Evolutionary conservation across 1,140 invertebrate genomes (phyloP), one percentile per base, ranked within the genome.

Genomic region (Homalodisca vitripennis): DNA sequence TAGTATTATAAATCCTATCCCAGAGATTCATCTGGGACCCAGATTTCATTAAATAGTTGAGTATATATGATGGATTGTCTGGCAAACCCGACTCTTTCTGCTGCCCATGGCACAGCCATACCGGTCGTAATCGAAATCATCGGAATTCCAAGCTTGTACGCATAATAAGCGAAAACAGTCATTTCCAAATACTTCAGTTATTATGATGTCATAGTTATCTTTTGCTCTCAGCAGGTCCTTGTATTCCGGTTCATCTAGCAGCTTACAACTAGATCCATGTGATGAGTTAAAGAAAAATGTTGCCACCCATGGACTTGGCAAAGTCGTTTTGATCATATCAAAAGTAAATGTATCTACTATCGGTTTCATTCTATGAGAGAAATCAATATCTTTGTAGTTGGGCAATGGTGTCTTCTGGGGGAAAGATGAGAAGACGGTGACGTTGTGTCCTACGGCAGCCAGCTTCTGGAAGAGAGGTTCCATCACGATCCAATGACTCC

Each of bases 51-150:
- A 72, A 72, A 2, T 70, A 60, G 26, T 69, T 67, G 1, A 73
- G 74, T n/a, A 69, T 69, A 22, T 62, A 55, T 3, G 71, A 48
- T 10, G 73, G 69, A 20, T 69, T 67, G 27, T 51, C 34, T 2
- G 66, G 46, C 22, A 67, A 32, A 0, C 53, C 66, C 66, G 1
- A 68, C 13, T 47, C 82, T 78, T 13, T 80, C 77, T 47, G 82
- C 82, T 67, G 84, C 81, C 84, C 85, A 89, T 17, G 85, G 80
- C 81, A 88, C 83, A 26, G 85, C 69, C 13, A 82, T 78, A 60
- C 83, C 82, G 2, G 86, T 84, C 68, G 80, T 81, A 2, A 84
- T 71, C 0, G 81, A 78, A 1, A 91, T 84, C 10, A 86, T 81
- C 0, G 88, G 89, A 3, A 84, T 84, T 65, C 85, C 78, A 22